Percentiles rank a stretch among this genome's conserved stretches.
phyloP scores from a whole-genome alignment of 2,888 invertebrate species.

The Pristionchus maxplancki region DNA sequence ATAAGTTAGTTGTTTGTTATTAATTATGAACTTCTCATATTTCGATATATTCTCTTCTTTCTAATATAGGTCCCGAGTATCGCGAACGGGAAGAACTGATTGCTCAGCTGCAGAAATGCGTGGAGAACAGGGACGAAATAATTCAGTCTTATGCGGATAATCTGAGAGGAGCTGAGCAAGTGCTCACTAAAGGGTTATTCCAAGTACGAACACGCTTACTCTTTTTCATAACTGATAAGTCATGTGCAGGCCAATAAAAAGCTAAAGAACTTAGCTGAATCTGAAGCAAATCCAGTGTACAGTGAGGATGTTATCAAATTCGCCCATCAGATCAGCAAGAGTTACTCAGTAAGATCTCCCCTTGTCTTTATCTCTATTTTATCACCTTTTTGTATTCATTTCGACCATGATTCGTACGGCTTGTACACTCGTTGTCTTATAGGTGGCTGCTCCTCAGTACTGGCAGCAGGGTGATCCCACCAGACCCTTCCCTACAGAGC shows the following conservation, averaged over 20 bases:
- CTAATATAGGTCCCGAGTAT: constrained; percentile 22
- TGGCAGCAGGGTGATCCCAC: constrained; percentile 72
- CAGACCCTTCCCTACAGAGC: constrained; percentile 75
- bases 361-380: background rate
- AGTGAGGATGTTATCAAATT: constrained; percentile 71
- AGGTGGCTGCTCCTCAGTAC: constrained; percentile 60
- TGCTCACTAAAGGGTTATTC: constrained; percentile 45
- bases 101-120: constrained; percentile 49
- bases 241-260: constrained; percentile 66
- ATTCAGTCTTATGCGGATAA: constrained; percentile 47
- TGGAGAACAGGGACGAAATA: constrained; percentile 43
- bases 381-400: background rate
- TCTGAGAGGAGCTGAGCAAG: constrained; percentile 40
- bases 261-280: constrained; percentile 63
- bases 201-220: background rate
- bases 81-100: constrained; percentile 48
- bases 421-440: background rate
- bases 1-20: background rate
- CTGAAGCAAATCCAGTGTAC: constrained; percentile 66
- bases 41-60: background rate
- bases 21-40: too few relatives aligned
- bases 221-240: background rate
- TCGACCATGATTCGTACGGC: background rate
- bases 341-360: constrained; percentile 66
- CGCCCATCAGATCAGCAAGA: constrained; percentile 71